These are phyloP conservation scores for Leptothorax acervorum DNA, from an alignment of 2,888 invertebrate species.

Conservation along the genomic window DNA sequence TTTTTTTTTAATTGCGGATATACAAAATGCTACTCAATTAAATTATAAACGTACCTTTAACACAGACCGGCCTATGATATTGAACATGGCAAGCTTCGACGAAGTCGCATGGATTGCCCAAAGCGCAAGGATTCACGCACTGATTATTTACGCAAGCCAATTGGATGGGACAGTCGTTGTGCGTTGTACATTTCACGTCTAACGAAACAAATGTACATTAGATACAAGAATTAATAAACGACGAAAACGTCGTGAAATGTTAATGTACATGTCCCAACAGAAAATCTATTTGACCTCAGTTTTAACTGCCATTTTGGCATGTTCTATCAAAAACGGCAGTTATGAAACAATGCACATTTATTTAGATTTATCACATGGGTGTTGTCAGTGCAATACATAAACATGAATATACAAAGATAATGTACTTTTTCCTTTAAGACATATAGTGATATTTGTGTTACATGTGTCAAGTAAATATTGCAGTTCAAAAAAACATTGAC, in stretches of 20 bases:
- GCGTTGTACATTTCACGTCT: slow-evolving; percentile 93
- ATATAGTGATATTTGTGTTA: slow-evolving; percentile 71
- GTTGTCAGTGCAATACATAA: slow-evolving; percentile 43
- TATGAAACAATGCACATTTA: slow-evolving; percentile 23
- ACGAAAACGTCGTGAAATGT: slow-evolving; percentile 26
- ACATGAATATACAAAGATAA: slow-evolving; percentile 51
- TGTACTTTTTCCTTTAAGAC: slow-evolving; percentile 59
- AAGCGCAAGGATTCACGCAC: slow-evolving; percentile 93
- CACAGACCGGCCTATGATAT: slow-evolving; percentile 94
- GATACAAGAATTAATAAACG: slow-evolving; percentile 48
- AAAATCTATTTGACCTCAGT: slow-evolving; percentile 16
- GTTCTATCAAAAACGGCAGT: slow-evolving; percentile 11
- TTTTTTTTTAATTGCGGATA: neutral
- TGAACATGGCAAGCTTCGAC: slow-evolving; percentile 94
- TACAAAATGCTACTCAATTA: slow-evolving; percentile 20
- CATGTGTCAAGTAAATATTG: slow-evolving; percentile 69
- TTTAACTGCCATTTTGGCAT: slow-evolving; percentile 17
- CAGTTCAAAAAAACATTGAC: slow-evolving; percentile 57
- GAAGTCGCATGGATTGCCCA: slow-evolving; percentile 90
- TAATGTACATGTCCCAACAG: slow-evolving; percentile 33
- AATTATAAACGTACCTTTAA: slow-evolving; percentile 88
- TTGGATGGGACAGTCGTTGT: slow-evolving; percentile 92
- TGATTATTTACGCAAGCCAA: slow-evolving; percentile 92
- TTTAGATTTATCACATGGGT: slow-evolving; percentile 32
- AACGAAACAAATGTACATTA: slow-evolving; percentile 70